Evolutionary conservation across 2,888 invertebrate genomes (phyloP).

Genomic region (Tryphoninae sp.): DNA sequence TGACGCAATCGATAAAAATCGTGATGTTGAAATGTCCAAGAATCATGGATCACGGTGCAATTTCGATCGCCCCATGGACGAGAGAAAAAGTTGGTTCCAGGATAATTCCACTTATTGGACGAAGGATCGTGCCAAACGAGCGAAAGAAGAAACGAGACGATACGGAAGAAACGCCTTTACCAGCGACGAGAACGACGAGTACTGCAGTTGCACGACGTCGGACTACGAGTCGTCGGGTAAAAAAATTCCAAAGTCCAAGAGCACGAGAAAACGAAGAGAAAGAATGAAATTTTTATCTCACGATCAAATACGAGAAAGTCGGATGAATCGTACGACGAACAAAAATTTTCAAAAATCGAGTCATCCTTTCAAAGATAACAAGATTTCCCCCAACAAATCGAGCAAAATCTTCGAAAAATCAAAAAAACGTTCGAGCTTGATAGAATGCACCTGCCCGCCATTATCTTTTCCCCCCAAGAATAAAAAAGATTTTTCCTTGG

Average conservation of each 20-base stretch:
- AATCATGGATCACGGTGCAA: constrained; percentile 1
- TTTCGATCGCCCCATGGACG: constrained; percentile 23
- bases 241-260: neutral
- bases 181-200: constrained; percentile 43
- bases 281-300: neutral
- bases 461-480: neutral
- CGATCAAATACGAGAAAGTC: constrained; percentile 3
- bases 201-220: constrained; percentile 42
- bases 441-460: constrained; percentile 45
- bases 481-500: neutral
- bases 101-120: constrained; percentile 13
- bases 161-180: constrained; percentile 3
- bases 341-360: neutral
- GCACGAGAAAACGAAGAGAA: constrained; percentile 9
- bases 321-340: neutral
- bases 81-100: constrained; percentile 14
- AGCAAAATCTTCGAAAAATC: constrained; percentile 13
- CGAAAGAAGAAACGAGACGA: neutral
- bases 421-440: constrained; percentile 30
- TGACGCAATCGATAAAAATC: constrained; percentile 17
- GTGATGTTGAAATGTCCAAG: constrained; percentile 53
- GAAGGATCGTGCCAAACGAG: neutral
- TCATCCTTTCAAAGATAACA: neutral
- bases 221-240: constrained; percentile 21
- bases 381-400: neutral